These are phyloP conservation scores for Anoplius nigerrimus DNA, from an alignment of 2,888 invertebrate species.

Conservation along the genomic window DNA sequence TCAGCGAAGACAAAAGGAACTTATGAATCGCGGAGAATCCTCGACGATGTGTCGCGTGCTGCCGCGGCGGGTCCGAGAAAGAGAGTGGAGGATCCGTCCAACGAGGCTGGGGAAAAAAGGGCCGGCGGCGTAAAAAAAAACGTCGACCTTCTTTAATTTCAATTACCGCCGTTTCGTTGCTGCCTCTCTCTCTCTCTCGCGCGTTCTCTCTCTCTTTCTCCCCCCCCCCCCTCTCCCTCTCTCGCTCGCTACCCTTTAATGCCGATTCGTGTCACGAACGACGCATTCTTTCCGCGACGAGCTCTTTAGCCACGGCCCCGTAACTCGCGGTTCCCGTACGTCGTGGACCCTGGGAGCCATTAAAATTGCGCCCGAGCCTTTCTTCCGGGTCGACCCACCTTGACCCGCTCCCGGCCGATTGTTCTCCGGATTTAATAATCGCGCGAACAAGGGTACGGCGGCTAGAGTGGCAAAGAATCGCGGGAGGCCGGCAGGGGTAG, in stretches of 20 bases:
- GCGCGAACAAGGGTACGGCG: too few species aligned
- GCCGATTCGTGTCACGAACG: too few species aligned
- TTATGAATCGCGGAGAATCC: constrained; percentile 49
- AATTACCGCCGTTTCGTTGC: background rate
- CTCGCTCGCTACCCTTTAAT: background rate
- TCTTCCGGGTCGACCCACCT: too few species aligned
- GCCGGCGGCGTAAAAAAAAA: background rate
- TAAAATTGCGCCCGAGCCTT: too few species aligned
- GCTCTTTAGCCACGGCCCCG: background rate
- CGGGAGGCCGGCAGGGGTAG: too few species aligned
- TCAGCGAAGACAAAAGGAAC: constrained; percentile 45
- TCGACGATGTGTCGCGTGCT: constrained; percentile 11
- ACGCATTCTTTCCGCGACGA: background rate
- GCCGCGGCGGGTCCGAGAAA: constrained; percentile 1
- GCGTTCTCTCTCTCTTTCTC: too few species aligned
- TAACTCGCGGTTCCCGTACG: too few species aligned
- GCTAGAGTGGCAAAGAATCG: too few species aligned
- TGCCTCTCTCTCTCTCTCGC: too few species aligned
- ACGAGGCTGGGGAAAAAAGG: background rate
- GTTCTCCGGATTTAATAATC: too few species aligned
- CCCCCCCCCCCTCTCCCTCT: too few species aligned
- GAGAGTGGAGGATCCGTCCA: background rate
- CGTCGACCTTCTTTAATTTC: background rate
- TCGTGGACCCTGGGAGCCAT: background rate
- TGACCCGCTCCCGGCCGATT: too few species aligned